Evolutionary conservation across 2,797 vertebrate genomes (phyloP).

Genomic region (Loriculus beryllinus): DNA sequence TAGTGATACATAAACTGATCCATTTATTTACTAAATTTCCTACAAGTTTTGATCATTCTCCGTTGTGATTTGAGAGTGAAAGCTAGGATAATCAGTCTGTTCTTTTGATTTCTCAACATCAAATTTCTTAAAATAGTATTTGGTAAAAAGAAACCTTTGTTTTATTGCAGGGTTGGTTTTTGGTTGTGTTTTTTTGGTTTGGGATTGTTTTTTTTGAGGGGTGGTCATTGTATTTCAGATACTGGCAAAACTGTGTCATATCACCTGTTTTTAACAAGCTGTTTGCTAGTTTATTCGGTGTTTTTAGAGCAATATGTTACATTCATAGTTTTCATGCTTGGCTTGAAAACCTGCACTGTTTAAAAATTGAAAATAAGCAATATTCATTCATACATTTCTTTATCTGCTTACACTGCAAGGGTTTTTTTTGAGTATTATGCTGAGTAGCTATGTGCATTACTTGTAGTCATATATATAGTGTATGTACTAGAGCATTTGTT

Average conservation of each 20-base stretch:
- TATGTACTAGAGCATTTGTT: neutral
- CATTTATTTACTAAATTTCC: neutral
- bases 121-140: neutral
- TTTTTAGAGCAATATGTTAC: neutral
- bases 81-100: neutral
- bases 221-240: neutral
- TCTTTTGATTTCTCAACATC: neutral
- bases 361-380: neutral
- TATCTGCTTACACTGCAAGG: neutral
- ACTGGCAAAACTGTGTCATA: neutral
- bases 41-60: neutral
- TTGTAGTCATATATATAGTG: neutral
- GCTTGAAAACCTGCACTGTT: neutral
- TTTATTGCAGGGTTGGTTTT: neutral
- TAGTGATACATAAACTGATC: neutral
- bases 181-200: neutral
- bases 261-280: neutral
- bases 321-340: neutral
- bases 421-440: neutral
- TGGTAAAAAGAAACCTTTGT: neutral
- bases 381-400: neutral
- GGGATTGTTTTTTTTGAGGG: neutral
- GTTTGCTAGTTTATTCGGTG: conserved; percentile 9
- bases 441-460: accelerated
- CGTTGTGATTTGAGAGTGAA: neutral